A percentile compares a stretch with the other conserved stretches of the same genome.
These are phyloP conservation scores for Oeneis ivallda DNA, from an alignment of 2,888 invertebrate species.

Conservation along the genomic window DNA sequence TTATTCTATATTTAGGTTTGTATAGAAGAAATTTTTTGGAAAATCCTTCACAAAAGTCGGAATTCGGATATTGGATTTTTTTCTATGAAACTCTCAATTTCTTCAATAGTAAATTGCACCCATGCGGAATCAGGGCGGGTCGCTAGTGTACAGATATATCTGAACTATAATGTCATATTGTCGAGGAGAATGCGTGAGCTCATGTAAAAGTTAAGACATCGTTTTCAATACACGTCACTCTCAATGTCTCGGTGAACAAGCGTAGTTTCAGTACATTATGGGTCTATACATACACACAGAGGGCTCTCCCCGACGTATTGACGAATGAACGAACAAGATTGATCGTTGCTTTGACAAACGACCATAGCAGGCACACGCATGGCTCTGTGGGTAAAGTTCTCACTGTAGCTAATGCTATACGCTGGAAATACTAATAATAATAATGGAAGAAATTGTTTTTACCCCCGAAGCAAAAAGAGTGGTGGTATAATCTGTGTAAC, in stretches of 20 bases:
- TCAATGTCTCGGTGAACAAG: slow-evolving; percentile 24
- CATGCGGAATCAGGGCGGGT: too few relatives aligned
- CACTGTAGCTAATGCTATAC: neutral
- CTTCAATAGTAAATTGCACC: too few relatives aligned
- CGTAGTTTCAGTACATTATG: slow-evolving; percentile 38
- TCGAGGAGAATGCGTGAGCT: neutral
- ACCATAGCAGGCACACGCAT: slow-evolving; percentile 49
- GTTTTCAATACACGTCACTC: slow-evolving; percentile 27
- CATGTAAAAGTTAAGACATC: slow-evolving; percentile 16
- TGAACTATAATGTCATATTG: neutral
- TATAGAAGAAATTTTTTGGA: too few relatives aligned
- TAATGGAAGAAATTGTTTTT: too few relatives aligned
- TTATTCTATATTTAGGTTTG: too few relatives aligned
- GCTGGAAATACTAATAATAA: too few relatives aligned
- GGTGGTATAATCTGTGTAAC: too few relatives aligned
- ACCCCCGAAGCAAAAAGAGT: too few relatives aligned
- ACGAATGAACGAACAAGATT: slow-evolving; percentile 65
- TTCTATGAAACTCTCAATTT: too few relatives aligned
- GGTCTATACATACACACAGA: slow-evolving; percentile 35
- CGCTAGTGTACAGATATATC: too few relatives aligned
- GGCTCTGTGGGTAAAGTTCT: slow-evolving; percentile 32
- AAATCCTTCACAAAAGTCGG: too few relatives aligned
- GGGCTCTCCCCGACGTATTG: slow-evolving; percentile 41
- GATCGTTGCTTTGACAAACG: slow-evolving; percentile 66
- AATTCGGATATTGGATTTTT: too few relatives aligned